phyloP scores from a whole-genome alignment of 2,888 invertebrate genomes.

The Caenorhabditis plicata region DNA sequence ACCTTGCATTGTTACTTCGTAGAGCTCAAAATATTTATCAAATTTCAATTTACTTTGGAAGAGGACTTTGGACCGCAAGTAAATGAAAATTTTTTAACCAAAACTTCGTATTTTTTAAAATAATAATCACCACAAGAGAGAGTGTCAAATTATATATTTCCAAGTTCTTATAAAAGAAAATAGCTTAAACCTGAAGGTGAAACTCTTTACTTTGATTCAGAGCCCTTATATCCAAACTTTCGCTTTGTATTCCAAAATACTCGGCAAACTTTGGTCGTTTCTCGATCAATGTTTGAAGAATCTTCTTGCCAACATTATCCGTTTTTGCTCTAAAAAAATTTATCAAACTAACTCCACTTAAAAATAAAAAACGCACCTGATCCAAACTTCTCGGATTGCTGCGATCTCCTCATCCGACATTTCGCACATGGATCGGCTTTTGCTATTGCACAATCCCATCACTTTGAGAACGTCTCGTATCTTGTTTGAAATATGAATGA shows the following conservation, averaged over 20 bases:
- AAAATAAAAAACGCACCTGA: conserved; percentile 30
- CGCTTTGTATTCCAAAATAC: conserved; percentile 56
- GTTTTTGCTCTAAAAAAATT: conserved; percentile 49
- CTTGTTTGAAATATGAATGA: neutral
- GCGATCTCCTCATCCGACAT: conserved; percentile 51
- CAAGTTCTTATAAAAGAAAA: too few relatives aligned
- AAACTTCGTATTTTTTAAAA: too few relatives aligned
- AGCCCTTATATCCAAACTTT: conserved; percentile 44
- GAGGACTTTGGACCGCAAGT: too few relatives aligned
- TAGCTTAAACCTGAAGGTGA: conserved; percentile 56
- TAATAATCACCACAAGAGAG: too few relatives aligned
- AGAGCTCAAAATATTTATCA: too few relatives aligned
- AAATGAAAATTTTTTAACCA: too few relatives aligned
- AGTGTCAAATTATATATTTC: too few relatives aligned
- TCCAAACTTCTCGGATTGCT: conserved; percentile 55
- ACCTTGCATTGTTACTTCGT: too few relatives aligned
- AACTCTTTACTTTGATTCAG: conserved; percentile 55
- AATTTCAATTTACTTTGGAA: too few relatives aligned
- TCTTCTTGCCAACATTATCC: conserved; percentile 55
- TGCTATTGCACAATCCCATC: conserved; percentile 39
- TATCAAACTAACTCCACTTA: neutral
- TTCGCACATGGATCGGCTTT: conserved; percentile 39
- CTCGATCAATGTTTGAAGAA: conserved; percentile 53
- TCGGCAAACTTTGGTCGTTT: conserved; percentile 60
- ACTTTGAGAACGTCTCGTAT: too few relatives aligned